These are phyloP conservation scores for Caenorhabditis imperialis DNA, from an alignment of 2,888 invertebrate species.

Conservation along the genomic window DNA sequence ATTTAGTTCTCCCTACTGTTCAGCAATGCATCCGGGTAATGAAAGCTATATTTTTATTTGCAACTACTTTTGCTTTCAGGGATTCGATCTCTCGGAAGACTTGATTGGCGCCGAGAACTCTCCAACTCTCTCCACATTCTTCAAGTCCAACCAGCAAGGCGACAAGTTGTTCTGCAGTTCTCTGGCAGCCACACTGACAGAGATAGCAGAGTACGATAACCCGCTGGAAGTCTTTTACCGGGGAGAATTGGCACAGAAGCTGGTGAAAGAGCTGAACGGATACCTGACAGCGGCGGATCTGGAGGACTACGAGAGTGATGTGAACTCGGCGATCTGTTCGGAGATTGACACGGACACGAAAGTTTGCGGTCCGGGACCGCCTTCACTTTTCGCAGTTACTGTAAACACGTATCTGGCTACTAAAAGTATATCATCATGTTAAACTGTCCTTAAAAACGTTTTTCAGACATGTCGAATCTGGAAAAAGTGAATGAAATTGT, in stretches of 20 bases:
- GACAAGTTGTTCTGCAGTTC: constrained; percentile 48
- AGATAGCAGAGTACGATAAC: constrained; percentile 55
- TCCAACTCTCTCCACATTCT: constrained; percentile 22
- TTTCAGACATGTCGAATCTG: constrained; percentile 49
- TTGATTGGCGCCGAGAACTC: constrained; percentile 22
- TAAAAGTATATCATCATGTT: constrained; percentile 11
- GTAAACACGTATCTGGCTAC: constrained; percentile 30
- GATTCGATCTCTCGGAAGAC: constrained; percentile 36
- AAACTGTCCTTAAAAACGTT: background rate
- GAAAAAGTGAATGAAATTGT: constrained; percentile 41
- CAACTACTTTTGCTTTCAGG: no score
- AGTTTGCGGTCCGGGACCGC: constrained; percentile 57
- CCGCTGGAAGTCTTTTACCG: constrained; percentile 57
- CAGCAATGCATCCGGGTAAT: constrained; percentile 46
- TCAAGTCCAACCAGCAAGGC: constrained; percentile 26
- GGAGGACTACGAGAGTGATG: constrained; percentile 57
- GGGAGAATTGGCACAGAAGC: constrained; percentile 38
- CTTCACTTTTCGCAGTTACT: constrained; percentile 49
- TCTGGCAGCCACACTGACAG: constrained; percentile 48
- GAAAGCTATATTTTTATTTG: no score
- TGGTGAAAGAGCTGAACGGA: constrained; percentile 42
- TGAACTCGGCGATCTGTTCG: constrained; percentile 27
- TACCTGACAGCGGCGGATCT: constrained; percentile 47
- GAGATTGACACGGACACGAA: constrained; percentile 35
- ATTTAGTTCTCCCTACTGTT: constrained; percentile 39